Conservation (phyloP, 2,888 invertebrate species). For the Malacosoma neustria region DNA sequence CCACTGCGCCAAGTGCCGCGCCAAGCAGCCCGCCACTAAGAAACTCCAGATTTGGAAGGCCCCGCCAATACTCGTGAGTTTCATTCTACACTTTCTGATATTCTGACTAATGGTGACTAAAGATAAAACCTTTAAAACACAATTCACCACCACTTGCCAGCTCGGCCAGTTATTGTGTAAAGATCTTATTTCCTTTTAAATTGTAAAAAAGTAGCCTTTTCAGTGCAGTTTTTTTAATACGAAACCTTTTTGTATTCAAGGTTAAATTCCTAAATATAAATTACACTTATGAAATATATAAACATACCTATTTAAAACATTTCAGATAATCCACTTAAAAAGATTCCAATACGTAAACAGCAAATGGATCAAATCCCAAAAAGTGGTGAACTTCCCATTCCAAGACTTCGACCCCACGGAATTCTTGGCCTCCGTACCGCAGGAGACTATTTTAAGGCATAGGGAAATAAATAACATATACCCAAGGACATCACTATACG, state of each 20-base stretch:
- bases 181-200: no score
- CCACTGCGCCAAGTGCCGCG: constrained; percentile 88
- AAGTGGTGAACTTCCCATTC: constrained; percentile 92
- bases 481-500: constrained; percentile 21
- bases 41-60: constrained; percentile 94
- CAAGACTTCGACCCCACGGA: constrained; percentile 90
- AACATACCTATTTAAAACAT: background rate
- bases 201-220: no score
- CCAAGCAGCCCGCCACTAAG: constrained; percentile 89
- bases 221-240: no score
- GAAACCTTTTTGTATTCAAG: no score
- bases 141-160: no score
- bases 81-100: constrained; percentile 11
- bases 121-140: no score
- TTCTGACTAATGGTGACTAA: no score
- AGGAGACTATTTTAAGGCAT: constrained; percentile 82
- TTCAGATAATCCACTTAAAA: constrained; percentile 92
- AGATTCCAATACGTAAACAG: constrained; percentile 93
- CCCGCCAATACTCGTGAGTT: constrained; percentile 88
- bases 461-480: constrained; percentile 57
- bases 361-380: constrained; percentile 96
- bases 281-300: background rate
- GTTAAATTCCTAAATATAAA: no score
- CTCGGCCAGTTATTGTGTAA: no score
- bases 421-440: constrained; percentile 88